phyloP scores from a whole-genome alignment of 2,797 vertebrate genomes.

The Champsocephalus esox region DNA sequence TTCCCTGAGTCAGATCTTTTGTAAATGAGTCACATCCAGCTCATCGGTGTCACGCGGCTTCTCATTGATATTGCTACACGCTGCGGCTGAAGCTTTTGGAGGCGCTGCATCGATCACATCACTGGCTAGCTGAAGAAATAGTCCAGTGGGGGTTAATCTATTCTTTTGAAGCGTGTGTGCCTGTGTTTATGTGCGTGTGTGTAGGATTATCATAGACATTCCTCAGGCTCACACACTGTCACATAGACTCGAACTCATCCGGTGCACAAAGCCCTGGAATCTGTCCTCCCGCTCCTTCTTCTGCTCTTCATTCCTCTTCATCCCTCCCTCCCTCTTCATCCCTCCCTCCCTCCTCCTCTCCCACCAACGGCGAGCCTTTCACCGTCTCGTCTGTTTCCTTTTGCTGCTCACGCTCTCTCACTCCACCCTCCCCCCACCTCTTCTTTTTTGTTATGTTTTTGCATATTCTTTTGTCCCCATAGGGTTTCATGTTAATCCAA shows the following conservation, averaged over 20 bases:
- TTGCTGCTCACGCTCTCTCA: constrained; percentile 50
- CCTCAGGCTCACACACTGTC: constrained; percentile 77
- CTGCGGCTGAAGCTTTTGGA: constrained; percentile 42
- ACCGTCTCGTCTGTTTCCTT: constrained; percentile 69
- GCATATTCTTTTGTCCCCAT: constrained; percentile 37
- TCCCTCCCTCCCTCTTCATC: constrained; percentile 47
- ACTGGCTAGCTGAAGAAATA: constrained; percentile 32
- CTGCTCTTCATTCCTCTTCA: constrained; percentile 48
- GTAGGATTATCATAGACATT: constrained; percentile 75
- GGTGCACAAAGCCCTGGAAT: constrained; percentile 76
- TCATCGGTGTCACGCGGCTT: constrained; percentile 44
- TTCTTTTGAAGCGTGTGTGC: constrained; percentile 50
- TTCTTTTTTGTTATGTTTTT: constrained; percentile 17
- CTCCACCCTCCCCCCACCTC: background rate
- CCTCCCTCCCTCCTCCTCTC: constrained; percentile 41
- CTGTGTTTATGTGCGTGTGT: constrained; percentile 45
- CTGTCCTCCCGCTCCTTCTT: constrained; percentile 55
- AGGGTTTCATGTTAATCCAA: constrained; percentile 38
- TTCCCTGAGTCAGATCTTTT: constrained; percentile 51
- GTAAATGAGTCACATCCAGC: constrained; percentile 69
- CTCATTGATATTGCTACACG: constrained; percentile 55
- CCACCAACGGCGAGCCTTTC: constrained; percentile 47
- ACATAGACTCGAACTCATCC: constrained; percentile 72
- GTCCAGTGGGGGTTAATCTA: constrained; percentile 29
- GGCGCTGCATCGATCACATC: constrained; percentile 40